Evolutionary conservation across 2,113 vertebrate genomes (phyloP).

Genomic region (Phodopus roborovskii): DNA sequence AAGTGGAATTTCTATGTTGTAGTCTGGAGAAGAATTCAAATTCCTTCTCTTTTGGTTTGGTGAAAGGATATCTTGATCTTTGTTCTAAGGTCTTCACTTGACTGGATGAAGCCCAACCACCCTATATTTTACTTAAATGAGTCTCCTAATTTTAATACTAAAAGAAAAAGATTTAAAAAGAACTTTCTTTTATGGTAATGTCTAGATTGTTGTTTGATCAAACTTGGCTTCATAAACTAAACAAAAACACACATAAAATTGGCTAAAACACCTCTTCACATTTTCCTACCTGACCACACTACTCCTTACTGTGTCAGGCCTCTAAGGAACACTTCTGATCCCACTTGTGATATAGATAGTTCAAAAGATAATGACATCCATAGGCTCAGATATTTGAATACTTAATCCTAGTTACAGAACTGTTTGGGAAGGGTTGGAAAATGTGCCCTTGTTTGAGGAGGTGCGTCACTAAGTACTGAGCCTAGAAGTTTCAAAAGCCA

Average conservation of each 20-base stretch:
- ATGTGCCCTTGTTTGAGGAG: not conserved
- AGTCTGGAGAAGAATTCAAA: not conserved
- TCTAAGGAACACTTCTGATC: not conserved
- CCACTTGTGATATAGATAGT: not conserved
- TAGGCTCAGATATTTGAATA: not conserved
- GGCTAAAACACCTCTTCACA: not conserved
- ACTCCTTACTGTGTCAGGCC: not conserved
- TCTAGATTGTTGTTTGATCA: not conserved
- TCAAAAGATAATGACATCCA: not conserved
- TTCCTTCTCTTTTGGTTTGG: not conserved
- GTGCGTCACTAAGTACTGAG: not conserved
- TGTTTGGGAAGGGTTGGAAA: not conserved
- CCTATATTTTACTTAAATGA: not conserved
- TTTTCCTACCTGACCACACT: not conserved
- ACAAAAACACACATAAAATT: not conserved
- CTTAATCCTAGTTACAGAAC: not conserved
- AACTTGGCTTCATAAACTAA: not conserved
- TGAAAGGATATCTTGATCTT: not conserved
- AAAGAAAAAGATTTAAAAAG: not conserved
- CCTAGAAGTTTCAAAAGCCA: not conserved
- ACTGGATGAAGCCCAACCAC: not conserved
- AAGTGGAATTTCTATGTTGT: not conserved
- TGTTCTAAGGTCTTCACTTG: not conserved
- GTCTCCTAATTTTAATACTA: conserved; percentile 23
- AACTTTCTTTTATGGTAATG: not conserved